Base-by-base conservation (phyloP, 1,140 invertebrate species). In the Calephelis virginiensis region DNA sequence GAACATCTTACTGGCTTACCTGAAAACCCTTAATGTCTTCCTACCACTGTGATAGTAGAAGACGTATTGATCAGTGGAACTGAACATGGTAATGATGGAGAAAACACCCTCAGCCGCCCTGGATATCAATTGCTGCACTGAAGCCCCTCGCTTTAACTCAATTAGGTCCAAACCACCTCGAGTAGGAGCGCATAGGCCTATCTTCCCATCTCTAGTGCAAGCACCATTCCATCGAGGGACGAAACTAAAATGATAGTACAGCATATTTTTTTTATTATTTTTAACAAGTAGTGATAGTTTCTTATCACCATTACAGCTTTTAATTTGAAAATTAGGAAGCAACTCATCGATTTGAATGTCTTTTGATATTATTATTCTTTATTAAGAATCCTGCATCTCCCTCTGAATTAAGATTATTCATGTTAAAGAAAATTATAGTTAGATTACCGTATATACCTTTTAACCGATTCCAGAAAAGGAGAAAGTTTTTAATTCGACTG, bases 31-130 rank as follows among this genome's bases (percentile, higher is more conserved):
- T 59, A 99, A 93, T 8, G 98, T 99, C 91, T 98, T 97, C 71
- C 96, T 94, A 8, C 97, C 97, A 74, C 97, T 98, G 82, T 99
- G 98, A 78, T 99, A 99, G 85, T 99, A 99, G 5, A 99, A 92
- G 6, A 99, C 98, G 77, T 99, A 99, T 74, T 98, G 95, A 78
- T 99, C 97, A 9, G 96, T 98, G 71, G 95, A 95, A 48, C 97
- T 99, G 83, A 99, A 99, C 91, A 97, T 95, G 60, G 97, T 97
- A 72, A 98, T 97, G 28, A 99, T 97, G 11, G 96, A 97, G 85
- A 99, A 99, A 0, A 99, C 98, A 4, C 98, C 98, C 91, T 99
- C 98, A 8, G 98, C 98, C 0, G 99, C 95, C 86, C 96, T 94
- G 10, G 76, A 85, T 69, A 99, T 98, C 61, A 98, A 96, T 0